A percentile compares a stretch with the other conserved stretches of the same genome.
These are phyloP conservation scores for Melanophora roralis DNA, from an alignment of 2,888 invertebrate genomes.

Conservation along the genomic window DNA sequence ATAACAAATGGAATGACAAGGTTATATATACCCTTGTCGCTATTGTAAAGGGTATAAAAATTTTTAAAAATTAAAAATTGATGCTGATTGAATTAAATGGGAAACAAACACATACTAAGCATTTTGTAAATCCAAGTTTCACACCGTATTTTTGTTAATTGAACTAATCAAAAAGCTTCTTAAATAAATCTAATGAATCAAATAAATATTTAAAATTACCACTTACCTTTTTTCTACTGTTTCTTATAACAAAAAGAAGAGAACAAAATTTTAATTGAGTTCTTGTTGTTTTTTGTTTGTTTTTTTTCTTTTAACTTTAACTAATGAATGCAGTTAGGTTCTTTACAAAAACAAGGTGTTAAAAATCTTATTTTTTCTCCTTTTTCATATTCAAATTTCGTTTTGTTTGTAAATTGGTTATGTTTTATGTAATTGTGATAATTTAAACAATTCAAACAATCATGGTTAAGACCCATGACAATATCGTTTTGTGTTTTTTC, in stretches of 20 bases:
- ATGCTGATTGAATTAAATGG: no score
- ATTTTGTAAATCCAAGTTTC: no score
- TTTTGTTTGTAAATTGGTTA: background rate
- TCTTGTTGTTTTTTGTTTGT: background rate
- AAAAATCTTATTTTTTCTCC: slow-evolving; percentile 10
- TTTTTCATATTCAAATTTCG: slow-evolving; percentile 23
- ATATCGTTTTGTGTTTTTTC: slow-evolving; percentile 1
- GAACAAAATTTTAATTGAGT: slow-evolving; percentile 42
- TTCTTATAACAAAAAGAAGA: background rate
- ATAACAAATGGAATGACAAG: no score
- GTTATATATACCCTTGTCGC: no score
- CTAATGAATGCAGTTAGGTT: background rate
- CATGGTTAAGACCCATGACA: slow-evolving; percentile 42
- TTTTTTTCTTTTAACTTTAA: slow-evolving; percentile 4
- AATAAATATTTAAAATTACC: no score
- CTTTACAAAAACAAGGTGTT: slow-evolving; percentile 33
- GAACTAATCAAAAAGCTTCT: no score
- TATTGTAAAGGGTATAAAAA: no score
- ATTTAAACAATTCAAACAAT: slow-evolving; percentile 52
- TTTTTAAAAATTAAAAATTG: no score
- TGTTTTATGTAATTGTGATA: slow-evolving; percentile 25
- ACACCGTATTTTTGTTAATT: no score
- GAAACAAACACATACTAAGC: no score
- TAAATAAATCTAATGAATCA: no score
- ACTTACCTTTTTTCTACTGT: no score